These are phyloP conservation scores for Erythrocercus mccallii DNA, from an alignment of 2,113 vertebrate genomes.

Conservation along the genomic window DNA sequence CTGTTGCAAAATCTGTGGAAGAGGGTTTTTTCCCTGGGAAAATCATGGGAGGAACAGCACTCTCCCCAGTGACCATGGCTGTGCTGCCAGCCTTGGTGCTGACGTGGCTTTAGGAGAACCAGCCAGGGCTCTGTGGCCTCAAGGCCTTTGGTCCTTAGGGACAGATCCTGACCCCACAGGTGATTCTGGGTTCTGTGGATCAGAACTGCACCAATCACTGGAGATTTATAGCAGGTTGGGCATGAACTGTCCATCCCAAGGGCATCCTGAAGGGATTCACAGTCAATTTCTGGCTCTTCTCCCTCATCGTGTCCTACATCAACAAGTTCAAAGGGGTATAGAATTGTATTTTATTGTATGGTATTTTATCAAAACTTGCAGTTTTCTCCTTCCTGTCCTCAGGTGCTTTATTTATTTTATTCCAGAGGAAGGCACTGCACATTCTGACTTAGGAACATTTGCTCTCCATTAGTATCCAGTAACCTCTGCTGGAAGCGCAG, in stretches of 20 bases:
- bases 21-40: not conserved
- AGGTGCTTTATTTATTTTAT: not conserved
- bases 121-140: not conserved
- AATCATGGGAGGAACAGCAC: accelerated
- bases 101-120: not conserved
- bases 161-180: not conserved
- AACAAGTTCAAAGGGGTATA: not conserved
- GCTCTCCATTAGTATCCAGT: not conserved
- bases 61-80: not conserved
- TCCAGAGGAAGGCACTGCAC: not conserved
- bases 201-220: not conserved
- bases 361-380: not conserved
- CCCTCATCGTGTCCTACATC: accelerated
- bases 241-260: not conserved
- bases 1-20: not conserved
- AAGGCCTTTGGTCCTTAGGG: not conserved
- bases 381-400: not conserved
- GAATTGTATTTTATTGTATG: not conserved
- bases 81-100: not conserved
- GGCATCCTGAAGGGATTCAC: not conserved
- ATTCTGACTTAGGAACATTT: not conserved
- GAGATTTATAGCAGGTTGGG: not conserved
- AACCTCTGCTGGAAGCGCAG: not conserved
- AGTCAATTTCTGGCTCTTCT: not conserved
- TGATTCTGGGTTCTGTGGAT: not conserved